phyloP scores from a whole-genome alignment of 1,140 invertebrate species.

The Drosophila chauvacae region DNA sequence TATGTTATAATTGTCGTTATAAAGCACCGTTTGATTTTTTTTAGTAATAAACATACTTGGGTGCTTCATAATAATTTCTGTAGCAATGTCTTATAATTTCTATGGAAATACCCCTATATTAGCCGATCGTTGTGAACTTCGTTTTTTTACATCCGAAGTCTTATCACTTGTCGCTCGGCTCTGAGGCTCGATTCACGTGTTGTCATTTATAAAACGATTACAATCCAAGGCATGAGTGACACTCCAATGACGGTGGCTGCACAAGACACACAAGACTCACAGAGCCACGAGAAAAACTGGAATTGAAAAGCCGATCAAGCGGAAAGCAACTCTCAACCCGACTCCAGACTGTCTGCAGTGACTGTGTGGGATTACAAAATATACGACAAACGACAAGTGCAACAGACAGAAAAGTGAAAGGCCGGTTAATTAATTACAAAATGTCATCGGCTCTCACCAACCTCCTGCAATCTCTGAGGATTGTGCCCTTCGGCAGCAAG shows the following conservation, averaged over 20 bases:
- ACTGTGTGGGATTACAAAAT: conserved; percentile 32
- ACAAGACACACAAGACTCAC: conserved; percentile 28
- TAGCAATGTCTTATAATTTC: neutral
- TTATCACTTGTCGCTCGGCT: conserved; percentile 43
- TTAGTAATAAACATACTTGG: too few relatives aligned
- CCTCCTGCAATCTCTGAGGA: conserved; percentile 67
- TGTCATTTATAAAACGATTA: conserved; percentile 77
- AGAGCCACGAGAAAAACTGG: conserved; percentile 43
- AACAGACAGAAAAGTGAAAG: conserved; percentile 69
- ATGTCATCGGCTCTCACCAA: conserved; percentile 74
- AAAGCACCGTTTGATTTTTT: too few relatives aligned
- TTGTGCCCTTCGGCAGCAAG: conserved; percentile 57
- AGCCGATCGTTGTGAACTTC: conserved; percentile 1
- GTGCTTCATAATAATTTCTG: neutral
- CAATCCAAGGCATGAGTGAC: conserved; percentile 47
- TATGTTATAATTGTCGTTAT: too few relatives aligned
- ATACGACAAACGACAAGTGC: neutral
- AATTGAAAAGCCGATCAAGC: conserved; percentile 28
- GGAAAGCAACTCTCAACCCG: conserved; percentile 34
- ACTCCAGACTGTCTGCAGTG: conserved; percentile 34
- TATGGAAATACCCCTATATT: neutral
- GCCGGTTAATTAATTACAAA: conserved; percentile 25
- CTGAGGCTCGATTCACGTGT: conserved; percentile 59
- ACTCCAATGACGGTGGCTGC: conserved; percentile 56
- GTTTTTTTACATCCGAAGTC: conserved; percentile 39